Evolutionary conservation across 2,113 vertebrate species (phyloP).

Genomic region (Gavia stellata): DNA sequence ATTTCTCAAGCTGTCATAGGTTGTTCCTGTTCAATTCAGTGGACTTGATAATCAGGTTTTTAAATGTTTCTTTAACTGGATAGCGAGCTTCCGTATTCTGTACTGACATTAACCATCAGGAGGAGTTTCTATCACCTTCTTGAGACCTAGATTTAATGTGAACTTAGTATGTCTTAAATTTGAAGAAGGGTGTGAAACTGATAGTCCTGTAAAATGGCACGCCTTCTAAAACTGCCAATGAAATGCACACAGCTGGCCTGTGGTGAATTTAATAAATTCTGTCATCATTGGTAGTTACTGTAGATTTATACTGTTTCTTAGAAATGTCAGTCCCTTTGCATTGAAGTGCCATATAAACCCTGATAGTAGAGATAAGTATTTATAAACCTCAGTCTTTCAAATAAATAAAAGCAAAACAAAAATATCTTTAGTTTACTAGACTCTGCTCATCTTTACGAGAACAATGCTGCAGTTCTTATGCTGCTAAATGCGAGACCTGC

Average conservation of each 20-base stretch:
- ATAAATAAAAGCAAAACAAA: neutral
- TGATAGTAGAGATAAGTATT: neutral
- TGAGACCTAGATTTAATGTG: neutral
- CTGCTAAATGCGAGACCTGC: neutral
- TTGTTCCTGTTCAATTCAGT: neutral
- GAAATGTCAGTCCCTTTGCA: neutral
- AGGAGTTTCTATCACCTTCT: neutral
- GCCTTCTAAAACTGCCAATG: neutral
- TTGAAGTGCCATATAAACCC: fast-evolving
- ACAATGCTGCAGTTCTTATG: fast-evolving
- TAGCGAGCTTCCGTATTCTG: neutral
- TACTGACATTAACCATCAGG: neutral
- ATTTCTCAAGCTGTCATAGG: neutral
- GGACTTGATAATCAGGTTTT: neutral
- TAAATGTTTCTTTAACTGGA: neutral
- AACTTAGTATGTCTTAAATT: neutral
- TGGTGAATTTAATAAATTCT: neutral
- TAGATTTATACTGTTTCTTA: neutral
- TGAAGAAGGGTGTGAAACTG: neutral
- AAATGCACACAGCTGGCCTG: neutral
- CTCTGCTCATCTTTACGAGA: neutral
- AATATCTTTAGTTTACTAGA: neutral
- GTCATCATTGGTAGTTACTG: neutral
- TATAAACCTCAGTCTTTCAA: neutral
- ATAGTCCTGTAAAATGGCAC: neutral